phyloP scores from a whole-genome alignment of 2,113 vertebrate species.

The Cathartes aura region DNA sequence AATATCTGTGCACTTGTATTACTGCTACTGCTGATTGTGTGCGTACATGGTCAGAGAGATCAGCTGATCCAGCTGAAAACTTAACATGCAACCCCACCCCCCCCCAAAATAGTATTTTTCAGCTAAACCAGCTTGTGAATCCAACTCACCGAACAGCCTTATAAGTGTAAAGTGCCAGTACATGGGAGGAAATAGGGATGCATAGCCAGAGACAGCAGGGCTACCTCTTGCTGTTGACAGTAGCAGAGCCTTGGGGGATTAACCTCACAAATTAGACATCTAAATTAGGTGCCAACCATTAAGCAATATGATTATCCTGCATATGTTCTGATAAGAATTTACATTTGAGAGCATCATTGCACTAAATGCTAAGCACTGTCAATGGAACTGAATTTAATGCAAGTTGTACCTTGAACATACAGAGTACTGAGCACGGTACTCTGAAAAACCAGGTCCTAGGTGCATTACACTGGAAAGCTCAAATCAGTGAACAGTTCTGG shows the following conservation, averaged over 20 bases:
- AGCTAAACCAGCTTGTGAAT: neutral
- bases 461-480: neutral
- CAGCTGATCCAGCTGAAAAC: neutral
- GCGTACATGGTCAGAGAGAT: neutral
- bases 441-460: neutral
- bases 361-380: neutral
- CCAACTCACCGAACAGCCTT: neutral
- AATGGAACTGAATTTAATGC: neutral
- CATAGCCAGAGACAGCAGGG: neutral
- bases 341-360: neutral
- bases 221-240: neutral
- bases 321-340: slow-evolving; percentile 1
- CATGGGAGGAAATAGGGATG: neutral
- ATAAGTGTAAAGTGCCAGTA: neutral
- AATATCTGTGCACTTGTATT: neutral
- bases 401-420: neutral
- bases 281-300: slow-evolving; percentile 6
- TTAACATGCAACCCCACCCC: neutral
- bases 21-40: neutral
- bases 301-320: slow-evolving; percentile 6
- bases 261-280: slow-evolving; percentile 13
- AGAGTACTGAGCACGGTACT: neutral
- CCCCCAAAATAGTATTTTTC: neutral
- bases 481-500: neutral
- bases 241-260: neutral